Base-by-base conservation (phyloP, 2,113 vertebrate genomes). In the Carettochelys insculpta region DNA sequence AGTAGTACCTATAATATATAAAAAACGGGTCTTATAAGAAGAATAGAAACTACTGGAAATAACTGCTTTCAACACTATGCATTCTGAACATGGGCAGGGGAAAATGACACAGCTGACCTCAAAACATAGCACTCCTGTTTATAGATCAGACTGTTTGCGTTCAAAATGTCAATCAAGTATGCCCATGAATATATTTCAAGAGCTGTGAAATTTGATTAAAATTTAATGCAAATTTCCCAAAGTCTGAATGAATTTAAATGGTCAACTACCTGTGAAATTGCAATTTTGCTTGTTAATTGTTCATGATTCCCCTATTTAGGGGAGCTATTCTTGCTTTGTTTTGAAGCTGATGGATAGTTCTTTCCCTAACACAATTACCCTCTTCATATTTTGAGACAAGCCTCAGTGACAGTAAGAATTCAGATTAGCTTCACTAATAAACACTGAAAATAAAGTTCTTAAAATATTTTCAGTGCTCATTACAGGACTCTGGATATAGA, bases 131-230 rank as follows among this genome's bases (percentile, higher is more conserved):
- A 58, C 45, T 96, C 85, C 75, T 91, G 93, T 96, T 95, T 88
- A 95, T 31, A 95, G 93, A 96, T 87, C 43, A 92, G 86, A 86
- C 89, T 96, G 90, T 97, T 97, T 97, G 68, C 96, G 86, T 93
- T 95, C 82, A 79, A 86, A 83, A 91, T 96, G 97, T 85, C 96
- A 97, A 83, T 97, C 95, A 97, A 96, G 87, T 86, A 90, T 86
- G n/a, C 82, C n/a, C 82, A 85, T 86, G 90, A 97, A 96, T 96
- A 81, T 83, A 92, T 94, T 96, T 91, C 90, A 96, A 91, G 45
- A 97, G 87, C 95, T 96, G 87, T 97, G 93, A 97, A 97, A 97
- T 97, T 92, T 92, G 92, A 97, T 97, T 98, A 97, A 97, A 97
- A 96, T 87, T 94, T 96, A 97, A 93, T 96, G 91, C 68, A 92